phyloP scores from a whole-genome alignment of 2,797 vertebrate species.

The Crocodylus rhombifer region DNA sequence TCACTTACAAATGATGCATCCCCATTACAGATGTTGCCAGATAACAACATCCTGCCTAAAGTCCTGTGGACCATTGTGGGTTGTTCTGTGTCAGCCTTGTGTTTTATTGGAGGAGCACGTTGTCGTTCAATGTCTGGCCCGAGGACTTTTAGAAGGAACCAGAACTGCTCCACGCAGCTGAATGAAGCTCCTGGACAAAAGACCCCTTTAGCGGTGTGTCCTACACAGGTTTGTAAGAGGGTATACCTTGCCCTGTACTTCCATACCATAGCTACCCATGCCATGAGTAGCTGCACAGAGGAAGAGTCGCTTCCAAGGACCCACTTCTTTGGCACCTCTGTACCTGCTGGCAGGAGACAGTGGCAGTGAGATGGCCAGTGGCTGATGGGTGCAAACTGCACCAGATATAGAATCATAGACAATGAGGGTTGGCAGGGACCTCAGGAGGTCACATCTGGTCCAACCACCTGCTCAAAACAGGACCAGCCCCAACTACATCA shows the following conservation, averaged over 20 bases:
- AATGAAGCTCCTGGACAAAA: neutral
- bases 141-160: neutral
- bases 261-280: too few relatives aligned
- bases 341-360: neutral
- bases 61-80: neutral
- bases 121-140: neutral
- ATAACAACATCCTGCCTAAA: neutral
- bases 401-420: neutral
- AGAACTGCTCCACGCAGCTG: neutral
- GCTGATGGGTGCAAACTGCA: neutral
- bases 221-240: neutral
- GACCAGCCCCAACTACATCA: too few relatives aligned
- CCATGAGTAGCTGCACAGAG: too few relatives aligned
- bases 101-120: neutral
- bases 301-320: neutral
- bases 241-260: neutral
- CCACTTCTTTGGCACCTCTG: neutral
- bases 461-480: too few relatives aligned
- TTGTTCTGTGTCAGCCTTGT: neutral
- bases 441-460: too few relatives aligned
- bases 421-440: too few relatives aligned
- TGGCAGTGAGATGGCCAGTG: neutral
- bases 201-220: neutral
- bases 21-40: neutral
- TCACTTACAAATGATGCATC: neutral